Percentiles rank a stretch among this genome's conserved stretches.
phyloP scores from a whole-genome alignment of 2,888 invertebrate species.

The Stenichneumon culpator region DNA sequence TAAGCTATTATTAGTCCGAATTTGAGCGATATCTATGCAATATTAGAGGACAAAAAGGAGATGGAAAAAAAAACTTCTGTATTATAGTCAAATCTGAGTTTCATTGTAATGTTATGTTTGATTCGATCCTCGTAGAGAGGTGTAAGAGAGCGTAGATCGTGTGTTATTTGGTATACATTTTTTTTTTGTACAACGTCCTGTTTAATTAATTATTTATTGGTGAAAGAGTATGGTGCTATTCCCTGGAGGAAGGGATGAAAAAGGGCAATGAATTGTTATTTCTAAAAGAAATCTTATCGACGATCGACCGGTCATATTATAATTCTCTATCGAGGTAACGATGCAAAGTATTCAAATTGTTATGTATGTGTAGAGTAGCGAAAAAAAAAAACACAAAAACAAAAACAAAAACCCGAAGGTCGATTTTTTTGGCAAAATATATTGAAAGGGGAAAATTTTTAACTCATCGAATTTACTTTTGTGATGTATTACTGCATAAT shows the following conservation, averaged over 20 bases:
- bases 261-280: slow-evolving; percentile 28
- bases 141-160: slow-evolving; percentile 2
- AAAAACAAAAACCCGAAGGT: slow-evolving; percentile 1
- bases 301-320: slow-evolving; percentile 8
- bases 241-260: not conserved
- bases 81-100: slow-evolving; percentile 9
- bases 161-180: slow-evolving; percentile 10
- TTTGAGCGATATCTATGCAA: slow-evolving; percentile 25
- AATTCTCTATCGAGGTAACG: slow-evolving; percentile 9
- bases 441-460: slow-evolving; percentile 4
- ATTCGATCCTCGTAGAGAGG: slow-evolving; percentile 11
- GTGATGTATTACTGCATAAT: slow-evolving; percentile 62
- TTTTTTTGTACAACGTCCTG: not conserved
- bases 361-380: slow-evolving; percentile 5
- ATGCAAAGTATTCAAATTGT: slow-evolving; percentile 29
- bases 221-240: slow-evolving; percentile 23
- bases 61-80: not conserved
- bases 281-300: slow-evolving; percentile 30
- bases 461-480: slow-evolving; percentile 39
- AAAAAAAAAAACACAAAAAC: not conserved
- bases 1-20: slow-evolving; percentile 33
- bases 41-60: slow-evolving; percentile 27
- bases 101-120: slow-evolving; percentile 39
- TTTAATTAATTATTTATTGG: slow-evolving; percentile 19
- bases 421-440: slow-evolving; percentile 6